These are phyloP conservation scores for Hyperoodon ampullatus DNA, from an alignment of 2,113 vertebrate genomes.

Conservation along the genomic window DNA sequence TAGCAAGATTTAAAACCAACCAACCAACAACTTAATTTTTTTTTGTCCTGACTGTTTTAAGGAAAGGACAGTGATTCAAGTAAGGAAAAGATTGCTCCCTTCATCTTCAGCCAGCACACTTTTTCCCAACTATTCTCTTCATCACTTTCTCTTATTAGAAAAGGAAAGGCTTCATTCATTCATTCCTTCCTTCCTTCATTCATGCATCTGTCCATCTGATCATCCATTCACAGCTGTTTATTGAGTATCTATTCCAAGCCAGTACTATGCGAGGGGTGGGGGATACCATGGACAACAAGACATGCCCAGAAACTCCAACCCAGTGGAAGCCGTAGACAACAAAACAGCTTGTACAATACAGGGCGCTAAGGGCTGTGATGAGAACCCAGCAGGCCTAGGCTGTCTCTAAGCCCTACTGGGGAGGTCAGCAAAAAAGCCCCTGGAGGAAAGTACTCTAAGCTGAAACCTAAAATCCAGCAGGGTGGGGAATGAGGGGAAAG, in stretches of 20 bases:
- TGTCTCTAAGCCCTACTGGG: accelerated
- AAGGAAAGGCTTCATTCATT: not conserved
- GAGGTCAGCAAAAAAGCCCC: not conserved
- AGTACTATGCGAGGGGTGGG: not conserved
- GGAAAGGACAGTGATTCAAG: not conserved
- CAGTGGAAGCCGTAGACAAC: not conserved
- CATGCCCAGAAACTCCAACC: not conserved
- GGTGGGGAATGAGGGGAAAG: not conserved
- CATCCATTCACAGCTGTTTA: not conserved
- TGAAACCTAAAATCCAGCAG: not conserved
- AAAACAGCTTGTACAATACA: not conserved
- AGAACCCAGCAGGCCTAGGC: not conserved
- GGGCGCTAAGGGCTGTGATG: not conserved
- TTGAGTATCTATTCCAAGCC: not conserved
- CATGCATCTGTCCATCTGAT: not conserved
- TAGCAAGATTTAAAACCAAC: not conserved
- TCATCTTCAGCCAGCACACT: not conserved
- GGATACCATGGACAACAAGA: not conserved
- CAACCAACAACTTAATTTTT: not conserved
- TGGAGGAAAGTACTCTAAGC: not conserved
- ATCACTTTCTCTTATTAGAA: not conserved
- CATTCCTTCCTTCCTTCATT: not conserved
- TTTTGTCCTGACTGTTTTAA: not conserved
- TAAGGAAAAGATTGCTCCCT: not conserved
- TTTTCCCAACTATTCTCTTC: not conserved